phyloP scores from a whole-genome alignment of 2,113 vertebrate species.

The Thalassoma bifasciatum region DNA sequence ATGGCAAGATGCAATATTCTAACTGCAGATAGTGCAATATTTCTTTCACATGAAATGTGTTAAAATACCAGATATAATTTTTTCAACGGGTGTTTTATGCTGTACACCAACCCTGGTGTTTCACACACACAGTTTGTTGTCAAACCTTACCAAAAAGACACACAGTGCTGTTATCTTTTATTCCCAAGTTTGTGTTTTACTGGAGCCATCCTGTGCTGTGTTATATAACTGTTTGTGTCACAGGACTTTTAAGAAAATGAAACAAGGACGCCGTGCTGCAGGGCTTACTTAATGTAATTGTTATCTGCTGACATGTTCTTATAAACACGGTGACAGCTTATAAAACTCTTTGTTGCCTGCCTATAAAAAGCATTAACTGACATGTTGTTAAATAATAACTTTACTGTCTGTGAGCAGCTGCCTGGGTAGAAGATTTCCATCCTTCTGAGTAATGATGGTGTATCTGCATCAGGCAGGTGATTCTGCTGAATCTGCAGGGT shows the following conservation, averaged over 20 bases:
- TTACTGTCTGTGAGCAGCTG: neutral
- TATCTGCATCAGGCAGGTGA: neutral
- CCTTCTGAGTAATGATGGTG: neutral
- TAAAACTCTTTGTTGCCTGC: neutral
- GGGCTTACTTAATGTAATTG: neutral
- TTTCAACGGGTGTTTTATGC: no score
- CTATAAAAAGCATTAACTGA: neutral
- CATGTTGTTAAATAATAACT: neutral
- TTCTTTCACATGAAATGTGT: no score
- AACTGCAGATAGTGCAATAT: no score
- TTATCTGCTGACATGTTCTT: neutral
- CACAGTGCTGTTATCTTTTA: no score
- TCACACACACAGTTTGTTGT: no score
- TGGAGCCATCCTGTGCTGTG: neutral
- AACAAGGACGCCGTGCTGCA: no score
- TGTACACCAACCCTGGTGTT: no score
- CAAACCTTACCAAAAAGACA: no score
- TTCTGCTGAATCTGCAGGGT: constrained; percentile 3
- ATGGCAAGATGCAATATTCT: no score
- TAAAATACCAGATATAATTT: no score
- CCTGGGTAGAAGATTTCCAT: neutral
- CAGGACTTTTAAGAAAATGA: no score
- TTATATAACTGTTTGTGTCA: neutral
- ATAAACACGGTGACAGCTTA: neutral
- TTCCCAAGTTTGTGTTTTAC: no score